Evolutionary conservation across 2,797 vertebrate species (phyloP), one percentile per base, ranked within the genome.

Genomic region (Lagocephalus sceleratus): DNA sequence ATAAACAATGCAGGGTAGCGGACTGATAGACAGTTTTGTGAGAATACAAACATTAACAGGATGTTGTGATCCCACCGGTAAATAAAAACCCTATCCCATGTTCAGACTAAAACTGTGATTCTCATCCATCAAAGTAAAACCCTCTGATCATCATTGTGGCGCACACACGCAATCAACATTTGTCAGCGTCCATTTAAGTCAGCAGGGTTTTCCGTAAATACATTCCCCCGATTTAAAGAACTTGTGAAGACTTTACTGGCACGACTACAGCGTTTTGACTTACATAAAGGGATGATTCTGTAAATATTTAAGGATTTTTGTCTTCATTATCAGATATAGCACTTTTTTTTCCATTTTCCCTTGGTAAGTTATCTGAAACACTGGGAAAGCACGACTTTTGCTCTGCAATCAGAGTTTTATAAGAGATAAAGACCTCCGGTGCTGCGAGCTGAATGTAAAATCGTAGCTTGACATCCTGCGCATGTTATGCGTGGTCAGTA

Each of bases 251-350:
- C 68, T 83, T 75, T 62, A 52, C 66, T 78, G 83, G 76, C 84
- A 53, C 17, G 12, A 21, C 40, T 17, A 0, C 2, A 26, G 54
- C 48, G 47, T 67, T 76, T 65, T 63, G 61, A 84, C 83, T 84
- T 76, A 80, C 76, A 46, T 19, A n/a, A 64, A 59, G 48, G 70
- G 70, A 82, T 54, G 25, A 48, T 60, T 75, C 46, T 63, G 49
- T 84, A 87, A 90, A 90, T 86, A 86, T 88, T 89, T 83, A 62
- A 54, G 51, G 62, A 72, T 78, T 68, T 79, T 68, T 72, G 66
- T 84, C 78, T 70, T 83, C 70, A 82, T 88, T 82, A 84, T 83
- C 63, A 68, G 61, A 64, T 54, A 67, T 77, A 63, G 74, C 65
- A 65, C 50, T 47, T 63, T 69, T 73, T 46, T 26, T 21, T 51